phyloP scores from a whole-genome alignment of 2,888 invertebrate genomes.

The Scotopteryx bipunctaria region DNA sequence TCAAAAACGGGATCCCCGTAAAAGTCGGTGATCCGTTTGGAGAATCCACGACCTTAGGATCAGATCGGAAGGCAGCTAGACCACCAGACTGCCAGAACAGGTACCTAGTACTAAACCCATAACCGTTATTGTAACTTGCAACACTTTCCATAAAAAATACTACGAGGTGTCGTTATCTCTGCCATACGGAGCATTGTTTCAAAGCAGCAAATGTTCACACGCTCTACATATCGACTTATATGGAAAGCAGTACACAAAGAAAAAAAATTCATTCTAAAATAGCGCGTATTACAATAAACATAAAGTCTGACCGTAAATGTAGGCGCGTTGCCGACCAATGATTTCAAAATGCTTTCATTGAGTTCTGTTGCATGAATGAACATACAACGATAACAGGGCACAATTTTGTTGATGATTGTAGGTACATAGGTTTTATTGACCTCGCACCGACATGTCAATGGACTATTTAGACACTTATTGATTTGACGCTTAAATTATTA shows the following conservation, averaged over 20 bases:
- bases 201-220: conserved; percentile 58
- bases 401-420: conserved; percentile 11
- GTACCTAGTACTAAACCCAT: not conserved
- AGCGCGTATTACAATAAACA: conserved; percentile 21
- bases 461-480: not conserved
- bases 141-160: conserved; percentile 21
- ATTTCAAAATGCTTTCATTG: conserved; percentile 50
- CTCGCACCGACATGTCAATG: conserved; percentile 10
- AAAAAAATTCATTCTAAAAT: conserved; percentile 24
- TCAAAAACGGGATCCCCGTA: too few species aligned
- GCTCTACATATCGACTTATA: conserved; percentile 54
- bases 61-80: too few species aligned
- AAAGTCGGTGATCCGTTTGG: conserved; percentile 8
- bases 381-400: conserved; percentile 37
- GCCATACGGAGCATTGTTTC: conserved; percentile 46
- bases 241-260: conserved; percentile 49
- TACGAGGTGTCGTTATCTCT: conserved; percentile 32
- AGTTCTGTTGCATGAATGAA: conserved; percentile 55
- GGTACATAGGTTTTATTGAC: conserved; percentile 15
- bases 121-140: not conserved
- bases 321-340: conserved; percentile 24
- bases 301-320: conserved; percentile 12
- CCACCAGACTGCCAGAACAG: too few species aligned
- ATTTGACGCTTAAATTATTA: not conserved
- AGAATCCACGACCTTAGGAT: too few species aligned